Percentiles rank a stretch among this genome's conserved stretches.
These are phyloP conservation scores for Hemistola chrysoprasaria DNA, from an alignment of 2,888 invertebrate genomes.

Conservation along the genomic window DNA sequence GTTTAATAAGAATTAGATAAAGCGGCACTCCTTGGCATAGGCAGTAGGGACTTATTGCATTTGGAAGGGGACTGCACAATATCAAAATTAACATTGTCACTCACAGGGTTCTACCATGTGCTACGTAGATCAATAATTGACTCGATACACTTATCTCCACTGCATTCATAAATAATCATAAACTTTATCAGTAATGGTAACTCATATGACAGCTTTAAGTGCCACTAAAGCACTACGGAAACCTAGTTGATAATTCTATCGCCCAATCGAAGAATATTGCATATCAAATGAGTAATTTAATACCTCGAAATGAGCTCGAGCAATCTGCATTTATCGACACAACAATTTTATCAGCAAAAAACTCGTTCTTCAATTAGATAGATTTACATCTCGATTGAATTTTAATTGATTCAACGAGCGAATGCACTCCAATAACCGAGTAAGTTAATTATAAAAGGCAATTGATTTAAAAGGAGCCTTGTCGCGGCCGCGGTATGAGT, in stretches of 20 bases:
- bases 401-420: slow-evolving; percentile 74
- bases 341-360: slow-evolving; percentile 61
- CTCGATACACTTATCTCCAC: slow-evolving; percentile 1
- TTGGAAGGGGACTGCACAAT: slow-evolving; percentile 66
- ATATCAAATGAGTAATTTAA: slow-evolving; percentile 17
- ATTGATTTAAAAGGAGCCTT: slow-evolving; percentile 80
- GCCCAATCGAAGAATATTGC: slow-evolving; percentile 29
- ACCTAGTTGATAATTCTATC: slow-evolving; percentile 34
- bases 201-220: slow-evolving; percentile 24
- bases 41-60: slow-evolving; percentile 62
- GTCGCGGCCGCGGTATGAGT: slow-evolving; percentile 77
- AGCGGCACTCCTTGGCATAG: slow-evolving; percentile 56
- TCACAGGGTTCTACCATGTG: no score
- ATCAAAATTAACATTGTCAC: slow-evolving; percentile 56
- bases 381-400: slow-evolving; percentile 75
- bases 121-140: slow-evolving; percentile 23
- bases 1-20: slow-evolving; percentile 79
- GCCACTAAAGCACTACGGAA: slow-evolving; percentile 22
- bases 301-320: slow-evolving; percentile 28
- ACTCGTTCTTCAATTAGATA: slow-evolving; percentile 61
- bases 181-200: slow-evolving; percentile 10
- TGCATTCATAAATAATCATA: slow-evolving; percentile 3
- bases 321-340: slow-evolving; percentile 43
- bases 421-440: slow-evolving; percentile 73
- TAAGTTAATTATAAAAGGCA: slow-evolving; percentile 82